Evolutionary conservation across 2,113 vertebrate genomes (phyloP), one percentile per base, ranked within the genome.

Genomic region (Procavia capensis): DNA sequence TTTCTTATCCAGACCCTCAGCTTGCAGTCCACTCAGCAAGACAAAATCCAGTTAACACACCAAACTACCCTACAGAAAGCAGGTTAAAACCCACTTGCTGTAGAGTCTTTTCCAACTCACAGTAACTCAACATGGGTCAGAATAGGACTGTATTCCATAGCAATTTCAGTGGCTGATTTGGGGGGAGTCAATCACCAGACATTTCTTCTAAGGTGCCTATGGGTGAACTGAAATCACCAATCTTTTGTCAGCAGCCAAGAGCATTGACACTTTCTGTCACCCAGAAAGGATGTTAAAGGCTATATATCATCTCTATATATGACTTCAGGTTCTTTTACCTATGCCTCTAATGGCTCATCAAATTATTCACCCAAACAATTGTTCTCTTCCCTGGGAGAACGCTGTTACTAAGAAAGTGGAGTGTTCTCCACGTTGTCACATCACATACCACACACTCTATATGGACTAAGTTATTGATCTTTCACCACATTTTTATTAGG

Each of bases 251-350:
- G 70, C 70, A 36, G 13, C 19, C 70, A 72, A 72, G 70, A 4
- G 9, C 11, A 4, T 39, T 41, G 14, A 72, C 70, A n/a, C 39
- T 41, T 72, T 39, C 2, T 36, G 39, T 39, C 36, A 72, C 36
- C 20, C 29, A 72, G 70, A 72, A 72, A 72, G n/a, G 6, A n/a
- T 7, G 68, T 36, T 27, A 74, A 20, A 34, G 25, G 3, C 2
- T 13, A 19, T 43, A 3, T 31, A 3, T 16, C 4, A 11, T 22
- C 6, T 34, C 10, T 63, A 20, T 8, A 78, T 0, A 11, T 8
- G 24, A 20, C 27, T 4, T 63, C 13, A n/a, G 31, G 22, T 39
- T 10, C 57, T 45, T 50, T n/a, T 31, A 43, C n/a, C 84, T 61
- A 59, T 68, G 2, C 31, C 31, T 70, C 45, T 16, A 75, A 66